phyloP scores from a whole-genome alignment of 2,113 vertebrate genomes.

The Rostratula benghalensis region DNA sequence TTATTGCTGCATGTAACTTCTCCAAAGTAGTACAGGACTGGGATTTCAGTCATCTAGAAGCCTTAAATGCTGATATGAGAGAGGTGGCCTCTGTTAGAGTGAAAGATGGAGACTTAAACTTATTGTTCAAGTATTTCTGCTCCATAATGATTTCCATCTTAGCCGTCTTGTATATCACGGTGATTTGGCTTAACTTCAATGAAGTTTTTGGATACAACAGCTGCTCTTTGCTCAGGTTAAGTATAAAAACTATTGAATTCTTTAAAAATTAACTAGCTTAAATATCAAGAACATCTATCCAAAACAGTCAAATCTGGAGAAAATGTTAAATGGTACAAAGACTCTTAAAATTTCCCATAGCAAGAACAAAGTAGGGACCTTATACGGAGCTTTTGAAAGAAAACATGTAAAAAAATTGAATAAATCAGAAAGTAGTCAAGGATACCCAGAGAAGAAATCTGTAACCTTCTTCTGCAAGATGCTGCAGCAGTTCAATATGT shows the following conservation, averaged over 20 bases:
- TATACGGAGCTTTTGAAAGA: neutral
- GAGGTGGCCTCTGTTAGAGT: neutral
- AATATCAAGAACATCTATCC: neutral
- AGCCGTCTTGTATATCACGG: neutral
- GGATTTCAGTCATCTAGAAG: neutral
- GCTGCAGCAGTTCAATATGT: neutral
- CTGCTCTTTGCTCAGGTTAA: neutral
- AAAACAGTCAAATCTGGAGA: neutral
- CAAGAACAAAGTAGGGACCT: neutral
- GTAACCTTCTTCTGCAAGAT: neutral
- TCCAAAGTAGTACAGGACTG: fast-evolving
- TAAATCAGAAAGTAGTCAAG: neutral
- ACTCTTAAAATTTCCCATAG: neutral
- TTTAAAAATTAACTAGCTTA: neutral
- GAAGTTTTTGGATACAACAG: neutral
- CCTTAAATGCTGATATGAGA: neutral
- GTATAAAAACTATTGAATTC: neutral
- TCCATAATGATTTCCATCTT: neutral
- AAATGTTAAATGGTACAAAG: neutral
- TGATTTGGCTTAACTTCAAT: neutral
- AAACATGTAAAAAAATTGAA: too few species aligned
- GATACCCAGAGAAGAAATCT: neutral
- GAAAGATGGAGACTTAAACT: neutral
- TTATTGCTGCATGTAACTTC: neutral
- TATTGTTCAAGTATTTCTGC: neutral